These are phyloP conservation scores for Zapornia atra DNA, from an alignment of 2,113 vertebrate species.

Conservation along the genomic window DNA sequence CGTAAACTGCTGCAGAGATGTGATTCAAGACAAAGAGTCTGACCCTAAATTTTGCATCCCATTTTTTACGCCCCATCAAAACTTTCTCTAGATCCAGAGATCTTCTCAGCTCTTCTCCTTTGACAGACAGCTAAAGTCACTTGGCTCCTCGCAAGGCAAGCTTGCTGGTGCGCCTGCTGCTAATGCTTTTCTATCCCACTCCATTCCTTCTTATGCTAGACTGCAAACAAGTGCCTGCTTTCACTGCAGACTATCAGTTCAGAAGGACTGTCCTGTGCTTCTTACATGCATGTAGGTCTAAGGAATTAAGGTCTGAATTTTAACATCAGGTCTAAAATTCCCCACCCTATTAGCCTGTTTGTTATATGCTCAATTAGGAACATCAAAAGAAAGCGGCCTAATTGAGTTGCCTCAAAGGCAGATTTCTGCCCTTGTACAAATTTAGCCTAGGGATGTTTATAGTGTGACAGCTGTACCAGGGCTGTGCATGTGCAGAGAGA, in stretches of 20 bases:
- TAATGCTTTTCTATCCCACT: rapidly evolving
- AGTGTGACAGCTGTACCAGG: rapidly evolving
- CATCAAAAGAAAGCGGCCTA: background rate
- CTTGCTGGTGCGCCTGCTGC: background rate
- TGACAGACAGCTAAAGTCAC: background rate
- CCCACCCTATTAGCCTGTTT: background rate
- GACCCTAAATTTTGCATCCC: background rate
- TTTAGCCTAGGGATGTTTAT: background rate
- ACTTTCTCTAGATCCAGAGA: background rate
- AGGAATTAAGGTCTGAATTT: background rate
- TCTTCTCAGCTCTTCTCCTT: background rate
- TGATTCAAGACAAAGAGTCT: background rate
- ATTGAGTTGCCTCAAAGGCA: background rate
- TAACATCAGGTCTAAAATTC: background rate
- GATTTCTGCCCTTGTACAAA: background rate
- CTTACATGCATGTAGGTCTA: rapidly evolving
- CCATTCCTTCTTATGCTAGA: background rate
- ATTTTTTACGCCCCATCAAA: background rate
- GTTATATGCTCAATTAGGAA: background rate
- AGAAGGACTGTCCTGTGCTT: no score
- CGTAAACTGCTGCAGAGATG: background rate
- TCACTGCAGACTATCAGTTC: background rate
- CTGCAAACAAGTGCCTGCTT: background rate
- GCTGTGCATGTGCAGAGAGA: background rate
- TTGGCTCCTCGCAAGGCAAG: background rate